Evolutionary conservation across 2,113 vertebrate genomes (phyloP).

Genomic region (Pelusios castaneus): DNA sequence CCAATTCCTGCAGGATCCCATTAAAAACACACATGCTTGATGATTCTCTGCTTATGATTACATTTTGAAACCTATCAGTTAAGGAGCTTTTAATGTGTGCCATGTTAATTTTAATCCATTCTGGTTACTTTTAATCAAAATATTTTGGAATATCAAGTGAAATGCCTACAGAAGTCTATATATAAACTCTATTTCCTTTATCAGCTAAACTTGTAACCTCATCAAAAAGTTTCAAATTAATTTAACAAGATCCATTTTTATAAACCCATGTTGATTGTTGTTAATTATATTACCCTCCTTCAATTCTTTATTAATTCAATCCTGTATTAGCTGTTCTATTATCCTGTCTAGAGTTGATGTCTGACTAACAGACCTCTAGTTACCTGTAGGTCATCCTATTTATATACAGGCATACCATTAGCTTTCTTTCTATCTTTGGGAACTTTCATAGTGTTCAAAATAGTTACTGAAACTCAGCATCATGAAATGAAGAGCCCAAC

Average conservation of each 20-base stretch:
- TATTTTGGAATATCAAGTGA: neutral
- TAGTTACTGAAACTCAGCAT: neutral
- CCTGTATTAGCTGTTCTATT: neutral
- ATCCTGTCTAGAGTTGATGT: neutral
- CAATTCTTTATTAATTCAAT: neutral
- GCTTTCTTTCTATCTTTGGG: neutral
- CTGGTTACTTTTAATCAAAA: neutral
- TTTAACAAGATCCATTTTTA: neutral
- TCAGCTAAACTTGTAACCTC: neutral
- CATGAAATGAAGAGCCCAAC: neutral
- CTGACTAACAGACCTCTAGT: neutral
- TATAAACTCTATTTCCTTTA: neutral
- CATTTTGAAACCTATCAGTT: neutral
- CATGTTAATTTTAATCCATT: neutral
- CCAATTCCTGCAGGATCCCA: neutral
- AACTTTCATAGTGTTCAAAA: neutral
- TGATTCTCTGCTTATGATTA: neutral
- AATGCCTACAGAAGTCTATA: neutral
- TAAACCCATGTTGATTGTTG: neutral
- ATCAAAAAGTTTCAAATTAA: neutral
- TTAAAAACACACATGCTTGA: neutral
- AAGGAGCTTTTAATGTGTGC: neutral
- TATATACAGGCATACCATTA: neutral
- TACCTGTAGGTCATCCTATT: neutral
- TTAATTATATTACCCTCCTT: neutral